These are phyloP conservation scores for Diadumene lineata DNA, from an alignment of 92 coral and sea anemone genomes.

Conservation along the genomic window DNA sequence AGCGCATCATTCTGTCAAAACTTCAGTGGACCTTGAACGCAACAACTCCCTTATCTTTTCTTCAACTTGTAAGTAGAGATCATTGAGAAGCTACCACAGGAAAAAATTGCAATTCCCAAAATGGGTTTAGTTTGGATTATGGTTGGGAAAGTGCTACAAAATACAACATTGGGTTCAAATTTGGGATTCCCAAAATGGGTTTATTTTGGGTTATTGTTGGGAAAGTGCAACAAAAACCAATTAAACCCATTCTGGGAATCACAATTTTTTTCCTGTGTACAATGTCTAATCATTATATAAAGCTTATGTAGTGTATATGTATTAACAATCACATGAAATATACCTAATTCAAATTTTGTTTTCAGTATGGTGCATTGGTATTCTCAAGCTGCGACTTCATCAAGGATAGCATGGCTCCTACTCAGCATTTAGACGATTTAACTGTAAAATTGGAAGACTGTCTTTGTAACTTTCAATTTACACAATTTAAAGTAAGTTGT, in stretches of 20 bases:
- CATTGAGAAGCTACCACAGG: neutral
- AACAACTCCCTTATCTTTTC: slow-evolving; percentile 84
- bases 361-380: slow-evolving; percentile 66
- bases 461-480: slow-evolving; percentile 73
- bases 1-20: slow-evolving; percentile 88
- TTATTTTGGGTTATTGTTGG: no score
- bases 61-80: slow-evolving; percentile 81
- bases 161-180: no score
- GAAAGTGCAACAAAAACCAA: no score
- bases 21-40: slow-evolving; percentile 93
- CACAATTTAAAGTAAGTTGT: slow-evolving; percentile 75
- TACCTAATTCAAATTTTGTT: no score
- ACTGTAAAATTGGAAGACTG: slow-evolving; percentile 77
- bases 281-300: neutral
- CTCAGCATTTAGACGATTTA: slow-evolving; percentile 61
- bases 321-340: no score
- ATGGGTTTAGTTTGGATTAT: no score
- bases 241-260: no score
- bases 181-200: no score
- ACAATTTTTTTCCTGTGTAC: neutral
- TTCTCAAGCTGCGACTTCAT: slow-evolving; percentile 37
- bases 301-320: no score
- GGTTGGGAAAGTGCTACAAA: no score
- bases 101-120: no score
- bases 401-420: slow-evolving; percentile 60